phyloP scores from a whole-genome alignment of 1,140 invertebrate species.

The Gonioctena quinquepunctata region DNA sequence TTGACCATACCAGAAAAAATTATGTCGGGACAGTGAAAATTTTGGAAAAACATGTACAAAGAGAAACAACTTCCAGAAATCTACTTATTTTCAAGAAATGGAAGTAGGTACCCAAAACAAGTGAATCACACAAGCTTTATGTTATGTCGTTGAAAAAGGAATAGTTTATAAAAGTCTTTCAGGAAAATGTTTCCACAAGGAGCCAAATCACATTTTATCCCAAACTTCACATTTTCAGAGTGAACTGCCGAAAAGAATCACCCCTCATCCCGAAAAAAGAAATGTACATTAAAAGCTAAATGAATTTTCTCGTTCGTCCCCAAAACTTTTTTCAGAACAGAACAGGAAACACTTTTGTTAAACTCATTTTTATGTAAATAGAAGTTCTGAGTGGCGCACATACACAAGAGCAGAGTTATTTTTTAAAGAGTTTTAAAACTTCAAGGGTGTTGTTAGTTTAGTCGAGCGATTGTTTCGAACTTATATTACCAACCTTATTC shows the following conservation, averaged over 20 bases:
- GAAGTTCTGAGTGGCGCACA: neutral
- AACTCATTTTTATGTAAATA: neutral
- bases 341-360: neutral
- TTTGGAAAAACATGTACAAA: no score
- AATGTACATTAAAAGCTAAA: neutral
- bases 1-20: no score
- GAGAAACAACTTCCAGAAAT: no score
- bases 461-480: slow-evolving; percentile 2
- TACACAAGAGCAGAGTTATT: neutral
- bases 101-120: no score
- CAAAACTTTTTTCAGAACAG: neutral
- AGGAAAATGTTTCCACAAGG: no score
- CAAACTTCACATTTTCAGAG: neutral
- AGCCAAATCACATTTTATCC: no score
- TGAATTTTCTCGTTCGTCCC: neutral
- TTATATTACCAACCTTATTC: neutral
- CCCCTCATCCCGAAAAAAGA: neutral
- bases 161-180: no score
- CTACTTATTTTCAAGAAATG: no score
- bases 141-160: no score
- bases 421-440: slow-evolving; percentile 6
- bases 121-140: no score
- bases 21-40: no score
- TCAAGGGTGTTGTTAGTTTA: slow-evolving; percentile 2
- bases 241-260: neutral